phyloP scores from a whole-genome alignment of 2,797 vertebrate species.

The Tenualosa ilisha region DNA sequence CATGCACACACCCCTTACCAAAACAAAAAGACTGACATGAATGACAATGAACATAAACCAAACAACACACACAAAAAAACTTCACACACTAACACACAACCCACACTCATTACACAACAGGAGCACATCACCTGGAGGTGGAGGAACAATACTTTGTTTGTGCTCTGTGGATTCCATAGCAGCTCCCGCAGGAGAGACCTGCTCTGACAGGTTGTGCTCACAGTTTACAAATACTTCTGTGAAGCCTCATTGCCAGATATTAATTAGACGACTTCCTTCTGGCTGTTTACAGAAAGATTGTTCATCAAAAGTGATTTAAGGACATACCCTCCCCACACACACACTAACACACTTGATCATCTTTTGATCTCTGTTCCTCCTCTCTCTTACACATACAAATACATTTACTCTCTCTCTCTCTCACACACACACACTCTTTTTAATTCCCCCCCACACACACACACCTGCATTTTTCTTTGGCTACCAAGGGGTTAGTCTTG shows the following conservation, averaged over 20 bases:
- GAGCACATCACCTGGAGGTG: neutral
- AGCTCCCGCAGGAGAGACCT: conserved; percentile 22
- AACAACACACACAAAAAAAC: neutral
- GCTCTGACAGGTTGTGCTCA: conserved; percentile 41
- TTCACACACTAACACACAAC: neutral
- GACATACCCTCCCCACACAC: conserved; percentile 40
- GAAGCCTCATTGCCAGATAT: conserved; percentile 49
- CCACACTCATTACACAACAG: neutral
- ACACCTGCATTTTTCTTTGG: neutral
- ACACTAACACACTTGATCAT: neutral
- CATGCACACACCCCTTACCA: neutral
- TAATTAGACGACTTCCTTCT: conserved; percentile 47
- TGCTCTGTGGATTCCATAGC: neutral
- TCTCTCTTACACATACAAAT: neutral
- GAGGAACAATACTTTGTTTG: conserved; percentile 11
- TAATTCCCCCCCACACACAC: neutral
- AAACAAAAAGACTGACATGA: neutral
- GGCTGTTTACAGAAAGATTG: conserved; percentile 52
- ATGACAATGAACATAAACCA: neutral
- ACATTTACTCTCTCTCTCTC: no score
- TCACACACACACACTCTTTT: no score
- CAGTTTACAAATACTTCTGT: conserved; percentile 42
- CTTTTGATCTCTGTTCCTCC: neutral
- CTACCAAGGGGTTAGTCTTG: neutral
- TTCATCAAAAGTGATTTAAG: conserved; percentile 37